phyloP scores from a whole-genome alignment of 2,888 invertebrate genomes.

The Teleogryllus oceanicus region DNA sequence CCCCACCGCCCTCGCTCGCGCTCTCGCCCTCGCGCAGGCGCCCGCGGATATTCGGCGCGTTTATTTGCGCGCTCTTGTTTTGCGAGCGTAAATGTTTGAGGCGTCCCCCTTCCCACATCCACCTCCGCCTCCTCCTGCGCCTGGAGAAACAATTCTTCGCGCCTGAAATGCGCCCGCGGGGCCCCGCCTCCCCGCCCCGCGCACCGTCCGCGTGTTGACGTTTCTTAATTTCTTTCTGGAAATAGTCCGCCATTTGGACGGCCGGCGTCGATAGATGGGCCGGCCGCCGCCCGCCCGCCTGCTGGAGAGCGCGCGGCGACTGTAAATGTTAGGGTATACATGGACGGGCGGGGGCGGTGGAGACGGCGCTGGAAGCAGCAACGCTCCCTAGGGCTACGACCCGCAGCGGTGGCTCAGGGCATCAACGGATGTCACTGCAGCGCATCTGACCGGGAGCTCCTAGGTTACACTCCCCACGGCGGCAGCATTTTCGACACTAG shows the following conservation, averaged over 20 bases:
- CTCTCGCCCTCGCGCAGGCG: no score
- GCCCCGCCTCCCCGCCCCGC: neutral
- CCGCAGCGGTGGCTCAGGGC: no score
- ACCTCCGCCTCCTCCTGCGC: neutral
- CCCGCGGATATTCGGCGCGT: no score
- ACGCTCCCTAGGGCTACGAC: no score
- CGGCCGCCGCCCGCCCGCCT: neutral
- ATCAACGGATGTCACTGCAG: no score
- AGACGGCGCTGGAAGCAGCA: no score
- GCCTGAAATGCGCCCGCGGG: neutral
- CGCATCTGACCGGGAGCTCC: no score
- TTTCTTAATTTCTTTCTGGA: constrained; percentile 18
- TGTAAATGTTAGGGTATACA: neutral
- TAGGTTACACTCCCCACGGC: no score
- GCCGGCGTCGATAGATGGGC: constrained; percentile 3
- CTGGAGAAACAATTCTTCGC: neutral
- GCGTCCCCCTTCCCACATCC: neutral
- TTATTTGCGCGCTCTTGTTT: no score
- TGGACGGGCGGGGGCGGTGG: neutral
- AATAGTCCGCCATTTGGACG: constrained; percentile 6
- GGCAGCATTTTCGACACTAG: no score
- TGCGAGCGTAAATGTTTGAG: no score
- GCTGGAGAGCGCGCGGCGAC: neutral
- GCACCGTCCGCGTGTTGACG: neutral
- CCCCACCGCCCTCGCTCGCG: no score